Conservation (phyloP, 64 coral and sea anemone genomes). For the Catalaphyllia jardinei region DNA sequence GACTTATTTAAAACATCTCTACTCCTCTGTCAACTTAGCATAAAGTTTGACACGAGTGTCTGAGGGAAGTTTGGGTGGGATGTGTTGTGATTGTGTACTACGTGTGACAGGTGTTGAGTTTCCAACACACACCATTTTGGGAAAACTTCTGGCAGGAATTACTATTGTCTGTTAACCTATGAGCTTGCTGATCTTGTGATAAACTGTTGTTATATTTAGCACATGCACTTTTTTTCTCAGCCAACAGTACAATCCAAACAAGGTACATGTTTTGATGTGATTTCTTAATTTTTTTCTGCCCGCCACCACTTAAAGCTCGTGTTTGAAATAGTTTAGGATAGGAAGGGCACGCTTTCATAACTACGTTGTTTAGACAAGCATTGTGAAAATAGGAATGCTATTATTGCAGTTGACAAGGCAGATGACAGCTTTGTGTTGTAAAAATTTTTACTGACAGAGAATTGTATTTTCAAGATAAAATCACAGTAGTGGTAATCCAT, state of each 20-base stretch:
- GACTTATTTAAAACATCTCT: background rate
- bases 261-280: background rate
- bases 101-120: constrained; percentile 73
- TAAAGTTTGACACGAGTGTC: background rate
- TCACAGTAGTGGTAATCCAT: background rate
- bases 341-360: background rate
- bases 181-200: constrained; percentile 45
- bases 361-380: constrained; percentile 11
- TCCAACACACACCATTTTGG: constrained; percentile 64
- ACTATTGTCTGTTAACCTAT: constrained; percentile 71
- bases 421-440: constrained; percentile 13
- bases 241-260: constrained; percentile 10
- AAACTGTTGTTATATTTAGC: constrained; percentile 46
- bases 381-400: constrained; percentile 26
- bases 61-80: background rate
- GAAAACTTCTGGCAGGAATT: constrained; percentile 66
- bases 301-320: background rate
- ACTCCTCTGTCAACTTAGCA: background rate
- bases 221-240: background rate
- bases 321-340: constrained; percentile 13
- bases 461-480: background rate
- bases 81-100: constrained; percentile 24
- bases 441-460: constrained; percentile 5
- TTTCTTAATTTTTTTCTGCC: background rate
- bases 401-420: constrained; percentile 11